Conservation (phyloP, 2,113 vertebrate species). For the Bagarius yarrelli region DNA sequence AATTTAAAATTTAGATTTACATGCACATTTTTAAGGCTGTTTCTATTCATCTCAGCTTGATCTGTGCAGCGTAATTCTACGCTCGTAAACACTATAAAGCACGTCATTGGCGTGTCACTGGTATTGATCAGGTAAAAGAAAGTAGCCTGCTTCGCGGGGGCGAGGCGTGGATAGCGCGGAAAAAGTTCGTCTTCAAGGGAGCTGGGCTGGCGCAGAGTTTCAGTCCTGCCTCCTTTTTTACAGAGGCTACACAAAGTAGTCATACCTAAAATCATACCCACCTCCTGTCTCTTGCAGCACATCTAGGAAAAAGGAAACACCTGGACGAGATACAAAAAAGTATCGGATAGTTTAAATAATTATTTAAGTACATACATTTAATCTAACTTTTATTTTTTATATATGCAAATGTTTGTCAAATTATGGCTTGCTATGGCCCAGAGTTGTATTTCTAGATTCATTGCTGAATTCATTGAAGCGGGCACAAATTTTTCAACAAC, state of each 20-base stretch:
- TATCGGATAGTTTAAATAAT: not conserved
- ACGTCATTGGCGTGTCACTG: constrained; percentile 44
- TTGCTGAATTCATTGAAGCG: not conserved
- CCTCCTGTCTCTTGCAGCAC: constrained; percentile 30
- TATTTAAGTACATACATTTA: not conserved
- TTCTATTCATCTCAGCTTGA: not conserved
- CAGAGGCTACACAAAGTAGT: constrained; percentile 27
- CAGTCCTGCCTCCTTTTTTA: constrained; percentile 55
- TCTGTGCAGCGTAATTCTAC: not conserved
- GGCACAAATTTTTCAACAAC: not conserved
- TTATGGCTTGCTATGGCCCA: constrained; percentile 24
- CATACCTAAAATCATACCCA: constrained; percentile 45
- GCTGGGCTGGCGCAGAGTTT: constrained; percentile 40
- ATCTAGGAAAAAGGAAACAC: constrained; percentile 25
- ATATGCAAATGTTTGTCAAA: not conserved
- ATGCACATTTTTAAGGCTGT: not conserved
- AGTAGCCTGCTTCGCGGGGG: constrained; percentile 21
- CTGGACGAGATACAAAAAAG: constrained; percentile 20
- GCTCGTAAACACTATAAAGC: not conserved
- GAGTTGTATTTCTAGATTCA: constrained; percentile 7
- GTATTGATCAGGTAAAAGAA: constrained; percentile 45
- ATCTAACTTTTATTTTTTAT: too few species aligned
- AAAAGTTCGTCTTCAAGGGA: constrained; percentile 31
- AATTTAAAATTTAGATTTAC: not conserved
- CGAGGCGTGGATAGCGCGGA: too few species aligned